phyloP scores from a whole-genome alignment of 1,140 invertebrate species.

The Cotesia glomerata region DNA sequence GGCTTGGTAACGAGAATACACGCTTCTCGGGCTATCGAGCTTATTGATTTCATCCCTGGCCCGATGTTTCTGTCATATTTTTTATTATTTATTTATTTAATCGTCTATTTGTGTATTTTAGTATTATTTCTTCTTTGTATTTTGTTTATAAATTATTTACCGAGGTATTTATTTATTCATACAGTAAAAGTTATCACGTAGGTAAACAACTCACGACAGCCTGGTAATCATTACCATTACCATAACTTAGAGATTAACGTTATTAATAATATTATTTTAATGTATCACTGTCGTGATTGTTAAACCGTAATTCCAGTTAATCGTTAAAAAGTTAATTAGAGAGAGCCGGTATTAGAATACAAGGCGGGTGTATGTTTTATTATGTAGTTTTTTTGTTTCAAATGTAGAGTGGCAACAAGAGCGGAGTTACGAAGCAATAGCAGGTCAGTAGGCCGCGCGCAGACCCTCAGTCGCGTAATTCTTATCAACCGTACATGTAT shows the following conservation, averaged over 20 bases:
- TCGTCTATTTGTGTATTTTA: background rate
- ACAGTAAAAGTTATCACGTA: background rate
- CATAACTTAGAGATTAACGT: no score
- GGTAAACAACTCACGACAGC: background rate
- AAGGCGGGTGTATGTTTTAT: background rate
- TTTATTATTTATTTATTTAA: background rate
- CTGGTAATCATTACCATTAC: no score
- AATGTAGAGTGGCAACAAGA: constrained; percentile 29
- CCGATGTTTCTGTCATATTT: background rate
- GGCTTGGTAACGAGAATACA: constrained; percentile 24
- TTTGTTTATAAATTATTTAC: no score
- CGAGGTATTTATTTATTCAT: no score
- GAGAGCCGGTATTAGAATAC: background rate
- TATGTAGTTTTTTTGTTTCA: constrained; percentile 8
- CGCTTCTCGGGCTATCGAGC: constrained; percentile 15
- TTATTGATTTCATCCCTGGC: constrained; percentile 25
- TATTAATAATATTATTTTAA: background rate
- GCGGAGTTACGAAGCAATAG: constrained; percentile 29
- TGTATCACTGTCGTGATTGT: background rate
- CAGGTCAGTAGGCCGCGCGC: constrained; percentile 28
- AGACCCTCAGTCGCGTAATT: constrained; percentile 6
- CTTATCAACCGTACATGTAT: background rate
- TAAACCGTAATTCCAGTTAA: background rate
- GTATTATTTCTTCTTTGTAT: background rate
- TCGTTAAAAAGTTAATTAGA: constrained; percentile 13